Base-by-base conservation (phyloP, 2,888 invertebrate genomes). In the Augiades crinisus region DNA sequence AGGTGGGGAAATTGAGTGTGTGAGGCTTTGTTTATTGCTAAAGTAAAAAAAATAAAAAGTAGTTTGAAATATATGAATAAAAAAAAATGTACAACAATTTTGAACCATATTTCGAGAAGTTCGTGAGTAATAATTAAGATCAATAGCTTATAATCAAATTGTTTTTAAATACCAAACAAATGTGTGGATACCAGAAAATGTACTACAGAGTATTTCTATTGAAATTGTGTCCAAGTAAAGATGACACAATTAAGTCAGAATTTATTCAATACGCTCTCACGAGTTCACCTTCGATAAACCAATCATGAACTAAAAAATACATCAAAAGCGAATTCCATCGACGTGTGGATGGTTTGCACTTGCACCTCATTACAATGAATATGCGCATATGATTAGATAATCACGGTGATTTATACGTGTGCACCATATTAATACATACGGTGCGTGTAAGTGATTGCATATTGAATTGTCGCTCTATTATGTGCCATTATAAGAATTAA, bases 311-410 rank as follows among this genome's bases (percentile, higher is more conserved):
- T 43, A 27, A 19, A 43, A 37, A 8, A 17, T 27, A 50, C 36
- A 36, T 36, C 10, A 24, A 36, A 43, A 27, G 36, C 21, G 2
- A 43, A 50, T 43, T 30, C 43, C 50, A 50, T 44, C 36, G 14
- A 36, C 14, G 19, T 21, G 36, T 44, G 30, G 22, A 41, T 10
- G 36, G 22, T 44, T 44, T 43, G 37, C 50, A 44, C 50, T 44
- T 43, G 37, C 50, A 44, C 50, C 43, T 50, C 43, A 44, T 37
- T 44, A 50, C 37, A 30, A 21, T 17, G 43, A 50, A 50, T 44
- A 50, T 50, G 50, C 50, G 50, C 50, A 50, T 50, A 44, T 36
- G 43, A 50, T 50, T 50, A 50, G 50, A 50, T 50, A 50, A 50
- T 50, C 50, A 31, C 37, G 19, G 50, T 50, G 43, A 50, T 50